phyloP scores from a whole-genome alignment of 1,140 invertebrate genomes.

The Megalonaias nervosa region DNA sequence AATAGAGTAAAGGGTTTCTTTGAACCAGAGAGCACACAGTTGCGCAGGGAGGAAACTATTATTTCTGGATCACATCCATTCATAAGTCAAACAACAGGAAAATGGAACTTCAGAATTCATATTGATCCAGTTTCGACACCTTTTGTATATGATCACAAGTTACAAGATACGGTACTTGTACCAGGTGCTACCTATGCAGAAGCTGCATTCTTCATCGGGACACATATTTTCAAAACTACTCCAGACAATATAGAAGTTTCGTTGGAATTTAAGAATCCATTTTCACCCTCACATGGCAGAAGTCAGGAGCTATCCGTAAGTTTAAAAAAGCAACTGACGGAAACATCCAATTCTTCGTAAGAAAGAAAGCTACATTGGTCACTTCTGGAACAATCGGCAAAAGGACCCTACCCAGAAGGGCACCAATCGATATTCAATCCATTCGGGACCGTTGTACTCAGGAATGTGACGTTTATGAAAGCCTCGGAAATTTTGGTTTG shows the following conservation, averaged over 20 bases:
- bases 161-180: conserved; percentile 28
- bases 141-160: conserved; percentile 41
- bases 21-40: conserved; percentile 11
- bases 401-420: background rate
- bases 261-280: conserved; percentile 18
- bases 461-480: conserved; percentile 43
- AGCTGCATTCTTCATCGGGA: conserved; percentile 26
- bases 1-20: conserved; percentile 2
- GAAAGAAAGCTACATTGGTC: background rate
- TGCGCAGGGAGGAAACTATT: conserved; percentile 15
- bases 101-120: conserved; percentile 16
- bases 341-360: background rate
- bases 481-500: conserved; percentile 42
- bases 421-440: conserved; percentile 22
- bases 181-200: conserved; percentile 44
- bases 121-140: conserved; percentile 21
- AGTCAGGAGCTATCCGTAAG: conserved; percentile 6
- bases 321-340: background rate
- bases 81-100: conserved; percentile 1
- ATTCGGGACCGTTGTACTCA: conserved; percentile 42
- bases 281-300: conserved; percentile 22
- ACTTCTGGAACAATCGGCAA: background rate
- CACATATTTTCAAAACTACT: background rate
- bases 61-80: conserved; percentile 12
- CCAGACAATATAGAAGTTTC: conserved; percentile 13